Evolutionary conservation across 1,140 invertebrate species (phyloP), one percentile per base, ranked within the genome.

Genomic region (Listronotus bonariensis): DNA sequence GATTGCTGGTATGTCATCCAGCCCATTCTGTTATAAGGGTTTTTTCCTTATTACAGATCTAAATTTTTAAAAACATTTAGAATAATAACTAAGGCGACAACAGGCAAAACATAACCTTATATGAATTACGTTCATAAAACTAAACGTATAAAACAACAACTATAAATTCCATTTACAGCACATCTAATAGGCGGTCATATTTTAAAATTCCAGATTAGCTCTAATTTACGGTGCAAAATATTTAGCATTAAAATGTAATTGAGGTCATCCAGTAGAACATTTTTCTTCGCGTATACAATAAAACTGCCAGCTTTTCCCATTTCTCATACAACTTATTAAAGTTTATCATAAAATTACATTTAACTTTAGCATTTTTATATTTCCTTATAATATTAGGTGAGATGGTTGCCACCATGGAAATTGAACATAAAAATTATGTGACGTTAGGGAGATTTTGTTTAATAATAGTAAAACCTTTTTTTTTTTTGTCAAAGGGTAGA

Each of bases 301-400:
- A 48, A 48, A 48, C 45, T 48, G 45, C 45, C 45, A 48, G 18
- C 45, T 48, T 48, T 48, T 48, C 45, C 18, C 45, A 48, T 48
- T 48, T 48, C 45, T 48, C 45, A 48, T 48, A 48, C 18, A 48
- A 48, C 3, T 48, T 48, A 48, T 48, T 48, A 18, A 48, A 48
- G 26, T 48, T 48, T 48, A 48, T 48, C 20, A 48, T 18, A 48
- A 20, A 48, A 48, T 48, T 48, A 48, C 26, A 48, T 48, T 48
- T 20, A 26, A 48, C 18, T 48, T 48, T 26, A 48, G 18, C 15
- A 48, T 48, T 48, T 48, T 48, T 36, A 48, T 48, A 20, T 48
- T 48, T 17, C 6, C 18, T 48, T 20, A 20, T 48, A 48, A 48
- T n/a, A n/a, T n/a, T n/a, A n/a, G n/a, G n/a, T n/a, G n/a, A n/a